Evolutionary conservation across 2,888 invertebrate genomes (phyloP).

Genomic region (Drosophila meridiana): DNA sequence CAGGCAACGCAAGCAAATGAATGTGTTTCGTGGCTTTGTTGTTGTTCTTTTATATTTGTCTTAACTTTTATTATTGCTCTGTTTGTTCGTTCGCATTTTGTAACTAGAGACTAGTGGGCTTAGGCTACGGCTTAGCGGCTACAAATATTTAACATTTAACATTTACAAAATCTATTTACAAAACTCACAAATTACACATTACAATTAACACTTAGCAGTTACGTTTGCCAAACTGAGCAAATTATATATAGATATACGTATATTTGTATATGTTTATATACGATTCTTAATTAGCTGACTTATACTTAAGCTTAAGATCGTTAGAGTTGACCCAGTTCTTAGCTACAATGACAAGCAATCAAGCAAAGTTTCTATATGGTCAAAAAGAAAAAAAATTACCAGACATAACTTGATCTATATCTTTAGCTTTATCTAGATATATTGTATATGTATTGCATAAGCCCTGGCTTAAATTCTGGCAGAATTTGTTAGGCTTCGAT

Average conservation of each 20-base stretch:
- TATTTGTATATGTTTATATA: background rate
- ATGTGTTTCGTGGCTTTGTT: background rate
- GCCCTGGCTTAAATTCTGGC: slow-evolving; percentile 31
- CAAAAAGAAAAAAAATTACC: slow-evolving; percentile 8
- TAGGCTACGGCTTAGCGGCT: slow-evolving; percentile 60
- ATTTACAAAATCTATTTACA: slow-evolving; percentile 71
- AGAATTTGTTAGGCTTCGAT: slow-evolving; percentile 25
- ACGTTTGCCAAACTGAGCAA: slow-evolving; percentile 47
- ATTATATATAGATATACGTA: background rate
- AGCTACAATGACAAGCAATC: slow-evolving; percentile 49
- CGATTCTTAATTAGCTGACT: slow-evolving; percentile 71
- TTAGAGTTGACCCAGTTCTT: slow-evolving; percentile 72
- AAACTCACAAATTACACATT: slow-evolving; percentile 63
- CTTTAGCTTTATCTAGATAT: background rate
- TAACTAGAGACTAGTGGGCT: slow-evolving; percentile 74
- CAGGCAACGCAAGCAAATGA: slow-evolving; percentile 6
- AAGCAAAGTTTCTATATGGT: slow-evolving; percentile 47
- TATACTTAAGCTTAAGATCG: slow-evolving; percentile 72
- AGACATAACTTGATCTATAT: slow-evolving; percentile 2
- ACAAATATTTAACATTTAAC: slow-evolving; percentile 74
- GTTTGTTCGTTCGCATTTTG: slow-evolving; percentile 71
- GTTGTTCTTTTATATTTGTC: slow-evolving; percentile 52
- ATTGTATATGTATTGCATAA: slow-evolving; percentile 6
- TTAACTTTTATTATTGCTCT: slow-evolving; percentile 62
- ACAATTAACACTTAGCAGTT: slow-evolving; percentile 69